phyloP scores from a whole-genome alignment of 2,888 invertebrate species.

The Aleiodes alternator region DNA sequence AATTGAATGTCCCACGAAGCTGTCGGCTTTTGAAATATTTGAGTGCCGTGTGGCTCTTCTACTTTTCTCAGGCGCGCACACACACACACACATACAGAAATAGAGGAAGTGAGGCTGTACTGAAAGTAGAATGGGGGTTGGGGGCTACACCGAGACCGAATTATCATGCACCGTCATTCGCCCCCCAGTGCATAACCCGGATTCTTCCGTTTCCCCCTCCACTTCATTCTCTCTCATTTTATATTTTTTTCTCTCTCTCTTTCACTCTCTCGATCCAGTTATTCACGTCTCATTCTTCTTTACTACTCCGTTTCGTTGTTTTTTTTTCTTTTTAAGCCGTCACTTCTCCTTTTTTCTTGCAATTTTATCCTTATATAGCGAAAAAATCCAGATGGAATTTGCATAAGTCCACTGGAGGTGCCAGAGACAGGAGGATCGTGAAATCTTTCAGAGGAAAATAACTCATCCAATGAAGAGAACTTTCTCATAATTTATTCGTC shows the following conservation, averaged over 20 bases:
- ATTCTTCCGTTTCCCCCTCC: slow-evolving; percentile 38
- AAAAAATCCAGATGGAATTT: slow-evolving; percentile 42
- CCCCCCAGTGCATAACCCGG: slow-evolving; percentile 37
- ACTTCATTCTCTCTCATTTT: slow-evolving; percentile 31
- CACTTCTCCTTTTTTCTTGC: slow-evolving; percentile 41
- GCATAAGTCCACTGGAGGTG: slow-evolving; percentile 51
- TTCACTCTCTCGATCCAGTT: slow-evolving; percentile 10
- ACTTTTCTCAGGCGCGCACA: slow-evolving; percentile 25
- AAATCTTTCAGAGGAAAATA: slow-evolving; percentile 36
- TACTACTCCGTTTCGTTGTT: slow-evolving; percentile 32
- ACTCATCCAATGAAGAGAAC: slow-evolving; percentile 38
- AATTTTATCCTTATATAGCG: slow-evolving; percentile 11
- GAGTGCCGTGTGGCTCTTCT: slow-evolving; percentile 39
- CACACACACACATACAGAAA: slow-evolving; percentile 47
- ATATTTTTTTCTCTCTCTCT: slow-evolving; percentile 7
- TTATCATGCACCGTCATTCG: slow-evolving; percentile 50
- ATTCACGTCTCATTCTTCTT: neutral
- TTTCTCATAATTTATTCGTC: slow-evolving; percentile 21
- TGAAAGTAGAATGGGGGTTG: too few relatives aligned
- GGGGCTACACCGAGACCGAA: slow-evolving; percentile 52
- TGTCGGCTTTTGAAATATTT: slow-evolving; percentile 49
- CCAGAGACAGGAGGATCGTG: slow-evolving; percentile 45
- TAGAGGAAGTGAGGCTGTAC: slow-evolving; percentile 47
- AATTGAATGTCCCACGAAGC: slow-evolving; percentile 51
- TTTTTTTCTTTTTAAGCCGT: slow-evolving; percentile 17